Evolutionary conservation across 2,888 invertebrate species (phyloP).

Genomic region (Eupithecia insigniata): DNA sequence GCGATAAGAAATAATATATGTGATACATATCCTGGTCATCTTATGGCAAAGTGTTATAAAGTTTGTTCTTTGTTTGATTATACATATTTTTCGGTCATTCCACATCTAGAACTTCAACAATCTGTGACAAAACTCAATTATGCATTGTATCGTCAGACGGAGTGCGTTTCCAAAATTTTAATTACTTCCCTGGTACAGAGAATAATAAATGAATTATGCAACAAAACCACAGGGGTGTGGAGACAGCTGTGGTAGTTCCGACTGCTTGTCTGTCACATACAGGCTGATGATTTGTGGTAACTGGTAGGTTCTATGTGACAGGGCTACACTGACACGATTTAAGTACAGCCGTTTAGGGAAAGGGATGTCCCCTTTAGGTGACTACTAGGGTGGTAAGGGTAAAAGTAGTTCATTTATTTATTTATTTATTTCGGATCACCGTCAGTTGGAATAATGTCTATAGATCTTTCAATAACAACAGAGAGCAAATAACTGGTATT

Average conservation of each 20-base stretch:
- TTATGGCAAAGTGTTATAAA: too few relatives aligned
- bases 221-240: conserved; percentile 27
- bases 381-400: too few relatives aligned
- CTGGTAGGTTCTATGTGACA: neutral
- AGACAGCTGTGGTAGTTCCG: neutral
- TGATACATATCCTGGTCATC: too few relatives aligned
- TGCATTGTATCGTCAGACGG: conserved; percentile 26
- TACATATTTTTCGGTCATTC: neutral
- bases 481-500: too few relatives aligned
- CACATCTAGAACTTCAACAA: conserved; percentile 1
- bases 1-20: too few relatives aligned
- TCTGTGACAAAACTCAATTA: conserved; percentile 22
- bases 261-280: neutral
- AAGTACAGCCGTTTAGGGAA: too few relatives aligned
- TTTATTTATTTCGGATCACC: too few relatives aligned
- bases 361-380: too few relatives aligned
- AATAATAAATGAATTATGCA: conserved; percentile 48
- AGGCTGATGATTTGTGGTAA: neutral
- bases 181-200: conserved; percentile 44
- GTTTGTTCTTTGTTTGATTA: too few relatives aligned
- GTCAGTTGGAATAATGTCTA: too few relatives aligned
- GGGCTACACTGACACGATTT: neutral
- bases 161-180: conserved; percentile 46
- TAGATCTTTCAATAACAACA: too few relatives aligned
- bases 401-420: too few relatives aligned